Base-by-base conservation (phyloP, 2,888 invertebrate species). In the Caenorhabditis imperialis region DNA sequence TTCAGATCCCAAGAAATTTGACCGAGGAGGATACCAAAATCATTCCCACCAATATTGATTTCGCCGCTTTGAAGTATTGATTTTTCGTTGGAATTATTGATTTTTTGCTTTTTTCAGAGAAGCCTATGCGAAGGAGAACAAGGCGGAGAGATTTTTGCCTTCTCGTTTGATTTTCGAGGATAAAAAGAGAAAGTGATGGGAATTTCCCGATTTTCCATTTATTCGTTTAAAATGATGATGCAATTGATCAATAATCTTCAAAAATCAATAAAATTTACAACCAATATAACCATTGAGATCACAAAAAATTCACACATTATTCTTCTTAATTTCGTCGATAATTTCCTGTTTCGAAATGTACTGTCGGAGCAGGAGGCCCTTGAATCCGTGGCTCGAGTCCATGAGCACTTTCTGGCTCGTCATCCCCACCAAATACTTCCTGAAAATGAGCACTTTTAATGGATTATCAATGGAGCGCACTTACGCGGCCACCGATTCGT, bases 11-110 rank as follows among this genome's bases (percentile, higher is more conserved):
- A 20, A 33, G 58, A 42, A 67, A 74, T 22, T 27, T 61, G 37
- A 67, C 67, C 23, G 74, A 74, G 16, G 74, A 74, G 33, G 74
- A 74, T 23, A 74, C 67, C 8, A 74, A 74, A 57, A 74, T 74
- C 22, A 67, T 74, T n/a, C 74, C 74, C 38, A 74, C 74, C 8
- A 40, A 67, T n/a, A 67, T 74, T 33, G 74, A 74, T 57, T 67
- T 67, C 23, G 54, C 74, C 12, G 74, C 74, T 12, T 48, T 74
- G 38, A 72, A 72, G 72, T 72, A n/a, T n/a, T n/a, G n/a, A n/a
- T n/a, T n/a, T n/a, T 30, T 30, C 30, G 30, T 7, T 30, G 7
- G 30, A 30, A 30, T 30, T 30, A 10, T 30, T 30, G 30, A 10
- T 30, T 30, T 7, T 30, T 10, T 30, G 10, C 30, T 30, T 30